A percentile compares a stretch with the other conserved stretches of the same genome.
These are phyloP conservation scores for Ectobius pallidus DNA, from an alignment of 2,888 invertebrate species.

Conservation along the genomic window DNA sequence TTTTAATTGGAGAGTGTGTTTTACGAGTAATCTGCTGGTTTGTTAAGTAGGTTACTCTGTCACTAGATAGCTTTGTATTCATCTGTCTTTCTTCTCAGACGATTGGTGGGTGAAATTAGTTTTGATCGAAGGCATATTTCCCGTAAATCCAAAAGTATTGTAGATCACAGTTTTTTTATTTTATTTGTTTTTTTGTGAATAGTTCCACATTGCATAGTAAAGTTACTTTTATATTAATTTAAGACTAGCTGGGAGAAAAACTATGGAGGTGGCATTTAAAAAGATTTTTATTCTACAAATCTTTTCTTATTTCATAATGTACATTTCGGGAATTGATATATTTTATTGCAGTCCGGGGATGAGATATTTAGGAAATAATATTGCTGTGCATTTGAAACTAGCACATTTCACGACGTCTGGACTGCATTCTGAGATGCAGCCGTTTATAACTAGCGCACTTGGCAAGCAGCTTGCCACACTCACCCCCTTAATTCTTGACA, in stretches of 20 bases:
- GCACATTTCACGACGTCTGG: constrained; percentile 41
- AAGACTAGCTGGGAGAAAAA: constrained; percentile 22
- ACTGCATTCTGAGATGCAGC: constrained; percentile 23
- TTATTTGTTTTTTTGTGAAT: constrained; percentile 34
- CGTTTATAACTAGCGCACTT: background rate
- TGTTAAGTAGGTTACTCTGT: background rate
- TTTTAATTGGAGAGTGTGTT: constrained; percentile 20
- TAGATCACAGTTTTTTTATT: constrained; percentile 31
- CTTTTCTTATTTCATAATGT: constrained; percentile 37
- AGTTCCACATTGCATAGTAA: constrained; percentile 23
- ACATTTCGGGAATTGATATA: constrained; percentile 42
- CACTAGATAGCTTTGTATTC: constrained; percentile 26
- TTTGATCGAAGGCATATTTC: constrained; percentile 2
- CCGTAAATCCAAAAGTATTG: constrained; percentile 30
- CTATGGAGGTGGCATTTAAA: constrained; percentile 37
- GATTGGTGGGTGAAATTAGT: constrained; percentile 22
- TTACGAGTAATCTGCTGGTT: constrained; percentile 22
- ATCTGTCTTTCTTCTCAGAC: constrained; percentile 19
- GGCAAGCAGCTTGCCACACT: no score
- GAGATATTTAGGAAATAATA: constrained; percentile 39
- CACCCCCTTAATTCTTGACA: constrained; percentile 32
- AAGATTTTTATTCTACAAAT: constrained; percentile 33
- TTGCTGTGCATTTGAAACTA: constrained; percentile 40
- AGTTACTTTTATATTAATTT: constrained; percentile 31
- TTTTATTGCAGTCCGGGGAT: constrained; percentile 40